A percentile compares a stretch with the other conserved stretches of the same genome.
These are phyloP conservation scores for Chymomyza fuscimana DNA, from an alignment of 2,888 invertebrate species.

Conservation along the genomic window DNA sequence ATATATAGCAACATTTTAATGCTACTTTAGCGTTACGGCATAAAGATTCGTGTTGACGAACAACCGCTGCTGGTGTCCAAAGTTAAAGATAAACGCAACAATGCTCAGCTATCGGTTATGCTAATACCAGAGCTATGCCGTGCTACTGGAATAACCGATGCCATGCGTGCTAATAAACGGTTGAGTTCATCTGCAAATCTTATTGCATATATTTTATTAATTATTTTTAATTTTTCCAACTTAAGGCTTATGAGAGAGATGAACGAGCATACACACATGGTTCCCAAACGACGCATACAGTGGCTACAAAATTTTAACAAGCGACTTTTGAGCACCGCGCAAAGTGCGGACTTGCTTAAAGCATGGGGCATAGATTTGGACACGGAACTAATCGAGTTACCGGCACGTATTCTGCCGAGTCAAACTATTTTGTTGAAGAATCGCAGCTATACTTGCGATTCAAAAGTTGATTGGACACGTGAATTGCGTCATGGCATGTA, in stretches of 20 bases:
- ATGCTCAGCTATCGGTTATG: conserved; percentile 79
- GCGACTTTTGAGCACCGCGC: conserved; percentile 82
- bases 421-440: conserved; percentile 84
- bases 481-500: background rate
- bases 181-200: background rate
- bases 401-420: conserved; percentile 84
- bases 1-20: background rate
- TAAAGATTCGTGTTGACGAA: conserved; percentile 82
- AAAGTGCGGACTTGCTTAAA: conserved; percentile 83
- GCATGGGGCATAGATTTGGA: conserved; percentile 88
- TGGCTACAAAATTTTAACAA: conserved; percentile 86
- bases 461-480: background rate
- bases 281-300: conserved; percentile 84
- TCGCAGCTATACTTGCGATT: too few species aligned
- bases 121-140: conserved; percentile 92
- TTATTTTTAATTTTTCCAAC: too few species aligned
- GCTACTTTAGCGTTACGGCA: conserved; percentile 83
- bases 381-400: conserved; percentile 82
- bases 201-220: conserved; percentile 39
- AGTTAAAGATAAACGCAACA: conserved; percentile 84
- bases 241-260: conserved; percentile 84
- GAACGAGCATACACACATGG: conserved; percentile 88
- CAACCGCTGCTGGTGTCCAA: conserved; percentile 92
- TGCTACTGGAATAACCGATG: conserved; percentile 89
- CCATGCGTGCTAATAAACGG: conserved; percentile 82